A percentile compares a stretch with the other conserved stretches of the same genome.
These are phyloP conservation scores for Eristalinus aeneus DNA, from an alignment of 2,888 invertebrate species.

Conservation along the genomic window DNA sequence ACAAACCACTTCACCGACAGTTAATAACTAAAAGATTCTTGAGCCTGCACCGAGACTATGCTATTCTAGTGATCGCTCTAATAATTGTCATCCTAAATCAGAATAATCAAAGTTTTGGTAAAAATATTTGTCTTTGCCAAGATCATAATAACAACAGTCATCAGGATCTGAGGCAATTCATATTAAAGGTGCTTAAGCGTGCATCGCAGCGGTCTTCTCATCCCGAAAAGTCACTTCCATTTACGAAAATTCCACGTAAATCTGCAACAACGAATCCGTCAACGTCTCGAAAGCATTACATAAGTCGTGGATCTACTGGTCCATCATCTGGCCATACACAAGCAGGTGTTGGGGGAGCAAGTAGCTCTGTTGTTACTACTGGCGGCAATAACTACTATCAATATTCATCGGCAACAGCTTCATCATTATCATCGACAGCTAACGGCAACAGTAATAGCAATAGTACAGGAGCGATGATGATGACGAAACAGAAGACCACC, in stretches of 20 bases:
- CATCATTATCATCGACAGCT: slow-evolving; percentile 46
- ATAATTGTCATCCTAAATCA: slow-evolving; percentile 58
- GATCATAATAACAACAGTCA: slow-evolving; percentile 31
- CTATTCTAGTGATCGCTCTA: slow-evolving; percentile 54
- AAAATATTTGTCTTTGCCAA: slow-evolving; percentile 45
- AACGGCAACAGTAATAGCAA: slow-evolving; percentile 56
- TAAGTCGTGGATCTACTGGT: slow-evolving; percentile 47
- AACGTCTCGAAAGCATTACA: slow-evolving; percentile 57
- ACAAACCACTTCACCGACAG: slow-evolving; percentile 10
- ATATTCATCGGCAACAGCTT: slow-evolving; percentile 57
- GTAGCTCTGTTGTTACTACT: slow-evolving; percentile 27
- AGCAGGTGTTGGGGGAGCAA: slow-evolving; percentile 31
- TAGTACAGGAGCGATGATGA: slow-evolving; percentile 77
- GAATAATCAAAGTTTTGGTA: slow-evolving; percentile 22
- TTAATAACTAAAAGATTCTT: slow-evolving; percentile 51
- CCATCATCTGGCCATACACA: slow-evolving; percentile 20
- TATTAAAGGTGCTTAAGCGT: slow-evolving; percentile 46
- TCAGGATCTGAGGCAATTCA: slow-evolving; percentile 40
- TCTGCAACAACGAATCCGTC: slow-evolving; percentile 67
- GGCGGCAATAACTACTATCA: slow-evolving; percentile 76
- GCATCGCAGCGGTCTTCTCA: slow-evolving; percentile 32
- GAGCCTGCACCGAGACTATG: slow-evolving; percentile 55
- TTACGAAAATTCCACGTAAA: slow-evolving; percentile 66
- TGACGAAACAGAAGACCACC: slow-evolving; percentile 79
- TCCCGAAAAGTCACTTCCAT: slow-evolving; percentile 21